phyloP scores from a whole-genome alignment of 2,888 invertebrate species.

The Agriotes lineatus region DNA sequence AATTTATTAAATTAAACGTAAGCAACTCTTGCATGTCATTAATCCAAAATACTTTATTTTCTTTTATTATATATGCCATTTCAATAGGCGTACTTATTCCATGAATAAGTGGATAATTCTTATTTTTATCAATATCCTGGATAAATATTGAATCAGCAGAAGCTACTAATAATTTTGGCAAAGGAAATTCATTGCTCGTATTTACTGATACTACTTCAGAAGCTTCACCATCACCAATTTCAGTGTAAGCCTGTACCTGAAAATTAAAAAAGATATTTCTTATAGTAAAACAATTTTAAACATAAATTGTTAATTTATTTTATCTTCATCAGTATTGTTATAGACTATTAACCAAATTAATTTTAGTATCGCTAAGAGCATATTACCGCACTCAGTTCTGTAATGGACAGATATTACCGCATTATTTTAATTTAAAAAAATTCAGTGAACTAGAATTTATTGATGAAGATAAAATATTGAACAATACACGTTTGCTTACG shows the following conservation, averaged over 20 bases:
- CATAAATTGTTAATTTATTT: too few relatives aligned
- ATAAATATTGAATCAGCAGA: conserved; percentile 80
- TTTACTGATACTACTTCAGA: conserved; percentile 75
- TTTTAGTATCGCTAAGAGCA: too few relatives aligned
- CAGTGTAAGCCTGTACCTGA: conserved; percentile 85
- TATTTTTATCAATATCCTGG: conserved; percentile 81
- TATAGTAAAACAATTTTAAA: too few relatives aligned
- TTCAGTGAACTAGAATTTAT: too few relatives aligned
- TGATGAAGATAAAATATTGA: too few relatives aligned
- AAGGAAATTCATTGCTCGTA: conserved; percentile 80
- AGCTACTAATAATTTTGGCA: conserved; percentile 83
- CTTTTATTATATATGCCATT: conserved; percentile 76
- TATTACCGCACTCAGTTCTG: too few relatives aligned
- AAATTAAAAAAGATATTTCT: conserved; percentile 46
- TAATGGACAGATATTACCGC: too few relatives aligned
- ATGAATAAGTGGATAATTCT: conserved; percentile 67
- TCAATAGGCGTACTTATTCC: conserved; percentile 78
- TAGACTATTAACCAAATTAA: too few relatives aligned
- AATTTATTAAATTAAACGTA: conserved; percentile 71
- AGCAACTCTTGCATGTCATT: conserved; percentile 81
- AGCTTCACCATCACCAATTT: conserved; percentile 80
- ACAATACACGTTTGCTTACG: too few relatives aligned
- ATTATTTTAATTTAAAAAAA: too few relatives aligned
- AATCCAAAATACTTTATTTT: conserved; percentile 85
- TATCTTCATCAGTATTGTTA: too few relatives aligned